Evolutionary conservation across 2,113 vertebrate genomes (phyloP).

Genomic region (Odocoileus virginianus): DNA sequence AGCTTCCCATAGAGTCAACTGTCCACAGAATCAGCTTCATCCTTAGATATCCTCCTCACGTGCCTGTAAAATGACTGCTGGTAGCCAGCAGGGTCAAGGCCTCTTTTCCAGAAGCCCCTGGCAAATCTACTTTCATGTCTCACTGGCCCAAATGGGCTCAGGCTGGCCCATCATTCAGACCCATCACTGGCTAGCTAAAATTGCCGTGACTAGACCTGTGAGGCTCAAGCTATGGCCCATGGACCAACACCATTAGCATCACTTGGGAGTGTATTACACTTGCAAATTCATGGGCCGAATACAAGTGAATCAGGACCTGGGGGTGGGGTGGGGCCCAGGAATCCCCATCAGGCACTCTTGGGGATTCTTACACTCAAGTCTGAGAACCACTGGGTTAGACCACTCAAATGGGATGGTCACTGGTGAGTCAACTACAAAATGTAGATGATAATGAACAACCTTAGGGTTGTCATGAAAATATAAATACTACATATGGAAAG

Average conservation of each 20-base stretch:
- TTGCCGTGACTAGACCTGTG: neutral
- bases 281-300: neutral
- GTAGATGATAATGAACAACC: neutral
- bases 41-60: neutral
- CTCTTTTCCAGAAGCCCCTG: neutral
- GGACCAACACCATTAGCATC: neutral
- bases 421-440: neutral
- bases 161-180: neutral
- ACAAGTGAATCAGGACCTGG: neutral
- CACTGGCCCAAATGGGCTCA: neutral
- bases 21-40: neutral
- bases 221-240: neutral
- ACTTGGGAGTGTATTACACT: neutral
- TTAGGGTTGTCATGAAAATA: neutral
- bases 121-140: neutral
- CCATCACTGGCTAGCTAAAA: neutral
- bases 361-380: neutral
- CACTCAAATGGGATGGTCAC: neutral
- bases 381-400: neutral
- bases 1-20: neutral
- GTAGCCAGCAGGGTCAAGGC: neutral
- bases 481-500: neutral
- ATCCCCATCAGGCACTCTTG: neutral
- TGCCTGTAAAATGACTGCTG: neutral
- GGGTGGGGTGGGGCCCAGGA: neutral